Evolutionary conservation across 1,140 invertebrate species (phyloP), one percentile per base, ranked within the genome.

Genomic region (Euglossa dilemma): DNA sequence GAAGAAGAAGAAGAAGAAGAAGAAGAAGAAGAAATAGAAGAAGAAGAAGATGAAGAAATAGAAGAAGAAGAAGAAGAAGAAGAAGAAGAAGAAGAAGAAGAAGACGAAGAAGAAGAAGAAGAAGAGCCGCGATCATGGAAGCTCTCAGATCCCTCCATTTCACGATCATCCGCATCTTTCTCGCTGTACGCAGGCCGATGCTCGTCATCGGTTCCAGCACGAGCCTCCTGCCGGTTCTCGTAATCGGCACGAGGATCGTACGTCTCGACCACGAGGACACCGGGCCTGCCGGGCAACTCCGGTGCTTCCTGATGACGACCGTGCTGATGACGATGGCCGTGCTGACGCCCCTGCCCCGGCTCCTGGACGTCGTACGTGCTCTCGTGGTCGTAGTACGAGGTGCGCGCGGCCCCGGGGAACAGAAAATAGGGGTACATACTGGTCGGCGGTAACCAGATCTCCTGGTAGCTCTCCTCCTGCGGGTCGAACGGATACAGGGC

Each of bases 401-500:
- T 92, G 84, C 92, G 93, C 89, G 94, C 91, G 83, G 94, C 93
- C 76, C 93, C 93, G 81, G 95, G 95, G 90, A 95, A 95, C 80
- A 95, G 92, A 94, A 95, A 95, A 93, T 95, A 95, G 85, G 95
- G 95, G 87, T 95, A 95, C 90, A 94, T 94, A 93, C 94, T 95
- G 90, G 94, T 94, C 84, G 94, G 93, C 86, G 94, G 94, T 84
- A 94, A 95, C 94, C 94, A 95, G 90, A 95, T 92, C 90, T 95
- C 94, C 89, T 93, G 94, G 91, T 94, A 94, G 91, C 92, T 94
- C 86, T 94, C 94, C 90, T 94, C 92, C 82, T 92, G 93, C 87
- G 94, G 93, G 90, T 95, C 94, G 92, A 94, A 94, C 77, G 94
- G 93, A 93, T 95, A 94, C 86, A 95, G 93, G 93, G 95, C 95